A percentile compares a stretch with the other conserved stretches of the same genome.
These are phyloP conservation scores for Potorous gilbertii DNA, from an alignment of 2,797 vertebrate species.

Conservation along the genomic window DNA sequence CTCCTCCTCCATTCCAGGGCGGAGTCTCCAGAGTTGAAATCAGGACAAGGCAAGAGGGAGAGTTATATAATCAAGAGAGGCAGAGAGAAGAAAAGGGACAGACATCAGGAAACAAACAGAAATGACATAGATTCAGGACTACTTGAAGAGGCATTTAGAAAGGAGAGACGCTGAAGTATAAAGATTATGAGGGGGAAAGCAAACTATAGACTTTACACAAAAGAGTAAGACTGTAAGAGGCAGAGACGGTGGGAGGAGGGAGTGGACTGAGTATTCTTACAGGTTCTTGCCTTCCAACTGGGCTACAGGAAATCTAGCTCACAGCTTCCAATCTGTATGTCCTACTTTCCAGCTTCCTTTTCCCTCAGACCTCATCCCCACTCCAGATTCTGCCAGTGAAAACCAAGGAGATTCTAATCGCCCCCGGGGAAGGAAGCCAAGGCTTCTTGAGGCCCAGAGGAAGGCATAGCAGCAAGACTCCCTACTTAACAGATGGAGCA, in stretches of 20 bases:
- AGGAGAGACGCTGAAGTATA: background rate
- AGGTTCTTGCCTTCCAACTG: background rate
- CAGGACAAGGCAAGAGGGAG: conserved; percentile 76
- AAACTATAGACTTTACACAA: background rate
- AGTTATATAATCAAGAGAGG: conserved; percentile 78
- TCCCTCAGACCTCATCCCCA: conserved; percentile 13
- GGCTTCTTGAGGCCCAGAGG: background rate
- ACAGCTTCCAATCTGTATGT: background rate
- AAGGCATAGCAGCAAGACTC: conserved; percentile 33
- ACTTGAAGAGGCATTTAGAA: background rate
- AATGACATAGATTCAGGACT: background rate
- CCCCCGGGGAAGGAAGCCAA: conserved; percentile 47
- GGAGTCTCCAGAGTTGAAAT: conserved; percentile 81
- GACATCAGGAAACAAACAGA: background rate
- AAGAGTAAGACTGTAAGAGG: conserved; percentile 61
- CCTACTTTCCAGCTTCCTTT: conserved; percentile 7
- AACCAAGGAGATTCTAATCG: background rate
- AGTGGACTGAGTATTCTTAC: background rate
- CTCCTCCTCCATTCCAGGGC: conserved; percentile 76
- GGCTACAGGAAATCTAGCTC: background rate
- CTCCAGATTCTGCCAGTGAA: background rate
- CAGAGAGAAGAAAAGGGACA: conserved; percentile 28
- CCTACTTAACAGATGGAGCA: conserved; percentile 34
- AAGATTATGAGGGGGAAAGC: background rate
- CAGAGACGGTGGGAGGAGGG: conserved; percentile 32